phyloP scores from a whole-genome alignment of 2,888 invertebrate species.

The Spatulosminthurus flaviceps region DNA sequence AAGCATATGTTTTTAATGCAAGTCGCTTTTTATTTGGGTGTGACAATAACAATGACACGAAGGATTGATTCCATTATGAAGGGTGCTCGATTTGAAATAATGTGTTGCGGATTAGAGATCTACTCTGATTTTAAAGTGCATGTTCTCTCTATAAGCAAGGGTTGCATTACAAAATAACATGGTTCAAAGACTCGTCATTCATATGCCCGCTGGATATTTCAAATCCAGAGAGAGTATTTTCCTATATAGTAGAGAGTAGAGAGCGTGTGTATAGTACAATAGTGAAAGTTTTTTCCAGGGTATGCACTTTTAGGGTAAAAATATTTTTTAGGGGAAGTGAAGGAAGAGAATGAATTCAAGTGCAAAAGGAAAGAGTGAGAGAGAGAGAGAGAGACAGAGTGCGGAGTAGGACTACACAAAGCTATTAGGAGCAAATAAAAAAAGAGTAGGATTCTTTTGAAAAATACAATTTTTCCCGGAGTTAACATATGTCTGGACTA shows the following conservation, averaged over 20 bases:
- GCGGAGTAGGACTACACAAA: conserved; percentile 21
- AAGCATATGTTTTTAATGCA: conserved; percentile 44
- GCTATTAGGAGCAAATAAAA: conserved; percentile 26
- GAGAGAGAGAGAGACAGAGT: conserved; percentile 19
- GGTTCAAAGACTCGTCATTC: neutral
- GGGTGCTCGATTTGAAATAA: neutral
- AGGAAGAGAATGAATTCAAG: conserved; percentile 33
- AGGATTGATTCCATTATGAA: conserved; percentile 30
- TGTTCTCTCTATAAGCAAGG: neutral
- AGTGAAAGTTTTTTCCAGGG: conserved; percentile 30
- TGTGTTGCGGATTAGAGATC: conserved; percentile 29
- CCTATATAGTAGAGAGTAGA: neutral
- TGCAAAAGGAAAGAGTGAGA: conserved; percentile 15
- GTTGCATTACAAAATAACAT: neutral
- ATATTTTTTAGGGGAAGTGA: conserved; percentile 24
- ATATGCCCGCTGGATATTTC: conserved; percentile 4
- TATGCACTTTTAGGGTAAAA: neutral
- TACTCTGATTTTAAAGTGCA: conserved; percentile 17
- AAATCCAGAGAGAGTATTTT: neutral
- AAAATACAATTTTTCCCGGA: conserved; percentile 22
- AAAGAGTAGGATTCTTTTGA: conserved; percentile 24
- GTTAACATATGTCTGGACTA: conserved; percentile 36
- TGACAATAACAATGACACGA: conserved; percentile 31
- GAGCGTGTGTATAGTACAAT: neutral
- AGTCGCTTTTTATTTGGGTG: conserved; percentile 11